Conservation (phyloP, 2,113 vertebrate genomes). For the Pleuronectes platessa region DNA sequence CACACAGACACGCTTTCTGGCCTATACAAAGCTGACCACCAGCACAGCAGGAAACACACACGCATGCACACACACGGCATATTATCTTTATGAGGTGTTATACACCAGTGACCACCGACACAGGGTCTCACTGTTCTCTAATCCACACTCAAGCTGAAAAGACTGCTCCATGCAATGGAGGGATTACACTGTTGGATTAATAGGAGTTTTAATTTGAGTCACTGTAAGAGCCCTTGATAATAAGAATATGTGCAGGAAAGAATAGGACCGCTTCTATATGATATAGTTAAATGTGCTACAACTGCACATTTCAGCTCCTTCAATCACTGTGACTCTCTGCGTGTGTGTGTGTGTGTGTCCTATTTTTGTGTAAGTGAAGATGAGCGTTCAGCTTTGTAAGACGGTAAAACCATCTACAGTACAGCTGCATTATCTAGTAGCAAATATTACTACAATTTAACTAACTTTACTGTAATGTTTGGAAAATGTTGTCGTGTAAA, state of each 20-base stretch:
- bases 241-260: slow-evolving; percentile 54
- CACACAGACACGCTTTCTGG: slow-evolving; percentile 41
- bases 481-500: slow-evolving; percentile 1
- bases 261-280: slow-evolving; percentile 25
- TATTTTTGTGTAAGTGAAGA: neutral
- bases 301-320: slow-evolving; percentile 41
- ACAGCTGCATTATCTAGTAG: neutral
- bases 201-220: slow-evolving; percentile 78
- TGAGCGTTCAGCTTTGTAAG: neutral
- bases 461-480: neutral
- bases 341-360: neutral
- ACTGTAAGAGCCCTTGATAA: slow-evolving; percentile 65
- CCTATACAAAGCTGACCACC: slow-evolving; percentile 63
- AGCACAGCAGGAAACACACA: slow-evolving; percentile 58
- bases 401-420: neutral
- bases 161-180: slow-evolving; percentile 62
- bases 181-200: slow-evolving; percentile 80
- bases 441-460: neutral
- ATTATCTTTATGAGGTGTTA: slow-evolving; percentile 79
- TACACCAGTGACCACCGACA: slow-evolving; percentile 80
- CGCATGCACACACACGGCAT: slow-evolving; percentile 36
- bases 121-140: slow-evolving; percentile 78
- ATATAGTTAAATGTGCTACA: slow-evolving; percentile 47
- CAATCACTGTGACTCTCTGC: neutral
- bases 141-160: slow-evolving; percentile 73